Evolutionary conservation across 2,797 vertebrate species (phyloP).

Genomic region (Hemitrygon akajei): DNA sequence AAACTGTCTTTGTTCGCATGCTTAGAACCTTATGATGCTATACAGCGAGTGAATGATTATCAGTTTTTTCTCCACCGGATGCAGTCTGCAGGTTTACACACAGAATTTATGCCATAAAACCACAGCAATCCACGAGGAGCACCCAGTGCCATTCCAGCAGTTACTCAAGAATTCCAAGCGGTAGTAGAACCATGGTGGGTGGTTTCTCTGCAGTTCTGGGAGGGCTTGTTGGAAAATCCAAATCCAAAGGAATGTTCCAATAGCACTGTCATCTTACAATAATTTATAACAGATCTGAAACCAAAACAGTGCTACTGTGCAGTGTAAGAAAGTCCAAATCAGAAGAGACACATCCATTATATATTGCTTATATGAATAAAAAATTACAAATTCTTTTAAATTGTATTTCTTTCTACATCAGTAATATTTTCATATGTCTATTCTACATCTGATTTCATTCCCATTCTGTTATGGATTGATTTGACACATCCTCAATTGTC

Average conservation of each 20-base stretch:
- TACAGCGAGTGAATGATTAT: too few species aligned
- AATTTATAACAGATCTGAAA: constrained; percentile 13
- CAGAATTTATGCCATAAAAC: neutral
- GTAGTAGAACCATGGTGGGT: neutral
- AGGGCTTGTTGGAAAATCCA: neutral
- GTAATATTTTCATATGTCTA: neutral
- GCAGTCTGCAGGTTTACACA: neutral
- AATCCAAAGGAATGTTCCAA: neutral
- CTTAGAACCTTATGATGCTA: neutral
- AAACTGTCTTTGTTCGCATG: neutral
- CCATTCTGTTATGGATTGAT: neutral
- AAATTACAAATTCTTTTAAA: neutral
- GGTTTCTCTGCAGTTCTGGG: neutral
- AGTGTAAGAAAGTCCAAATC: neutral
- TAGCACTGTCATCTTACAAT: neutral
- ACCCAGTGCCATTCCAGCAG: neutral
- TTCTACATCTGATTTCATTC: neutral
- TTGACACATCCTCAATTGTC: neutral
- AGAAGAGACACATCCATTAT: neutral
- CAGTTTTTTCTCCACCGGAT: neutral
- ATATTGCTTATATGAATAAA: neutral
- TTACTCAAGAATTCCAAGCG: neutral
- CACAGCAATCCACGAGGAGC: too few species aligned
- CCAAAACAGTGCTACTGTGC: neutral
- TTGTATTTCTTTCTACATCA: neutral